A percentile compares a stretch with the other conserved stretches of the same genome.
Conservation (phyloP, 2,888 invertebrate species). For the Arrhopalites spinosus region DNA sequence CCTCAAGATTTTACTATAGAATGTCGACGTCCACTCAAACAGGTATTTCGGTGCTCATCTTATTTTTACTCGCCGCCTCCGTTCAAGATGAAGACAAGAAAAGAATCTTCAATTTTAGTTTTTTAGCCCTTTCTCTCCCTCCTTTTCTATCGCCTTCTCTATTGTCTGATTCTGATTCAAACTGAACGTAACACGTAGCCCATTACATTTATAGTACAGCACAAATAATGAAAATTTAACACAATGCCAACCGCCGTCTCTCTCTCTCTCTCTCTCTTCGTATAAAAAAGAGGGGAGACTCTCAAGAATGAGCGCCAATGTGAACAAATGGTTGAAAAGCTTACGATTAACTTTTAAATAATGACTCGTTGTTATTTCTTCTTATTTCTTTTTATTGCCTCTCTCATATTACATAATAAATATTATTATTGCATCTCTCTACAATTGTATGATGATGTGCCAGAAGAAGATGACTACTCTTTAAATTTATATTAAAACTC, state of each 20-base stretch:
- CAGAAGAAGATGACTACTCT: too few species aligned
- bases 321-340: not conserved
- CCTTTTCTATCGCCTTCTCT: not conserved
- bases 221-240: not conserved
- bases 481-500: too few species aligned
- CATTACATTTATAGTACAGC: too few species aligned
- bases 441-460: too few species aligned
- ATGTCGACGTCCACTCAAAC: conserved; percentile 4
- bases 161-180: too few species aligned
- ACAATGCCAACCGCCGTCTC: not conserved
- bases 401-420: not conserved
- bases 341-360: conserved; percentile 17
- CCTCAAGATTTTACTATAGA: conserved; percentile 12
- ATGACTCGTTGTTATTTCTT: conserved; percentile 1
- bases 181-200: too few species aligned
- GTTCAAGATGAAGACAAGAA: not conserved
- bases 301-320: conserved; percentile 5
- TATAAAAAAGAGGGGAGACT: too few species aligned
- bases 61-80: not conserved
- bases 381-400: not conserved
- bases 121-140: conserved; percentile 10
- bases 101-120: too few species aligned
- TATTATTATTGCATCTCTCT: too few species aligned
- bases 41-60: conserved; percentile 8
- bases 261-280: too few species aligned